A percentile compares a stretch with the other conserved stretches of the same genome.
Conservation (phyloP, 2,888 invertebrate genomes). For the Drosophila rellima region DNA sequence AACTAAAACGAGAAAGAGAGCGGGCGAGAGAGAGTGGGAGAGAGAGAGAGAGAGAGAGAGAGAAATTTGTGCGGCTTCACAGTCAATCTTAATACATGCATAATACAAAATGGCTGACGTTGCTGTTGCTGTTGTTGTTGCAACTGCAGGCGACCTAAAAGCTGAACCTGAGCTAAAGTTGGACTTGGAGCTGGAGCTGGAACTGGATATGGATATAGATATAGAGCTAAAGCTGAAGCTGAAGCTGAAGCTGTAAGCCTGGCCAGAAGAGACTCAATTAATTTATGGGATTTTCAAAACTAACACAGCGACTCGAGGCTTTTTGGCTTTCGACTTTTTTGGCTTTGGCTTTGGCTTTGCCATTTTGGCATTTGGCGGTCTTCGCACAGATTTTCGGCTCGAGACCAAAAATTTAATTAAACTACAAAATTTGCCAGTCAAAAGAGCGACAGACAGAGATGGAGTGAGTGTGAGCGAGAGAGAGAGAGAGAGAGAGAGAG, state of each 20-base stretch:
- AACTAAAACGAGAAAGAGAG: constrained; percentile 39
- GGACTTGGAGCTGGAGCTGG: neutral
- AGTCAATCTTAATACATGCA: constrained; percentile 38
- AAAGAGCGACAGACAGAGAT: constrained; percentile 1
- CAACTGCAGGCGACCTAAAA: constrained; percentile 8
- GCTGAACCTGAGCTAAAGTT: neutral
- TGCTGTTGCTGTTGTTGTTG: constrained; percentile 5
- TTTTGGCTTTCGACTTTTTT: constrained; percentile 3
- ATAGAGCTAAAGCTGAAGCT: constrained; percentile 3
- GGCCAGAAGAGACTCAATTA: constrained; percentile 67
- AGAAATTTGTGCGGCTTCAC: constrained; percentile 63
- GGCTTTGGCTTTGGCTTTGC: constrained; percentile 14
- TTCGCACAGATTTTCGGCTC: constrained; percentile 67
- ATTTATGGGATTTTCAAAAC: constrained; percentile 69
- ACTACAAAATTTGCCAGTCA: constrained; percentile 46
- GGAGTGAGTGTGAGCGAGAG: neutral
- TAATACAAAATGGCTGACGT: constrained; percentile 1
- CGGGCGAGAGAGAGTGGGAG: too few relatives aligned
- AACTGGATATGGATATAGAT: neutral
- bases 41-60: too few relatives aligned
- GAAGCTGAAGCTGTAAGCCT: constrained; percentile 9
- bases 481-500: too few relatives aligned
- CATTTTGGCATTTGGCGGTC: constrained; percentile 67
- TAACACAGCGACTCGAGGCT: constrained; percentile 25
- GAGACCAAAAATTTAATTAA: constrained; percentile 72